Base-by-base conservation (phyloP, 1,140 invertebrate species). In the Melitaea cinxia region DNA sequence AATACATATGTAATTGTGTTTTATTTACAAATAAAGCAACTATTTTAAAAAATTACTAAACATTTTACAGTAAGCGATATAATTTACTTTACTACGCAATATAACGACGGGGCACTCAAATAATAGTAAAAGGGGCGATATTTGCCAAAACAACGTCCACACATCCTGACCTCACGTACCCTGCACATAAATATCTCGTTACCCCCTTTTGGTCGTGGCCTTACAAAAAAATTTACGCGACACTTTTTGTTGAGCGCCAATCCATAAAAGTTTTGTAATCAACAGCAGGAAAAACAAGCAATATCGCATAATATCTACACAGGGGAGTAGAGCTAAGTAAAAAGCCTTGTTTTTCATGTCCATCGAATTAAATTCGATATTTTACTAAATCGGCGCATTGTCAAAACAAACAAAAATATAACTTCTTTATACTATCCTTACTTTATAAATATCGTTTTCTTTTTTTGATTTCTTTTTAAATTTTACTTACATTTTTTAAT, bases 171-270 rank as follows among this genome's bases (percentile, higher is more conserved):
- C 78, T 77, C 75, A 79, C 76, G 69, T 65, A 49, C 52, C 53
- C 65, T 60, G 61, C 75, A 85, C 75, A 85, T 88, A 88, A 85
- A 88, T 88, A 85, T 83, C 62, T 80, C 79, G 82, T 84, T 80
- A 81, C 78, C 73, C 58, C 58, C 72, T 70, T 72, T 77, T 75
- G 76, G 66, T 67, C 60, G 53, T 56, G 63, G 42, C 67, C 66
- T 69, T 65, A 75, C 71, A 83, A 81, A 81, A 66, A 85, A 83
- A 85, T 70, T 28, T 74, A 77, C 75, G 61, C 30, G 67, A 72
- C 61, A 67, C 72, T 83, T 84, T 82, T 85, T 80, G 73, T 61
- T 54, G 52, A 30, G 59, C 58, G 65, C 58, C 72, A 60, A 77
- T 60, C 68, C 68, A 70, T 75, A 68, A 75, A 86, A 84, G 73